A percentile compares a stretch with the other conserved stretches of the same genome.
phyloP scores from a whole-genome alignment of 2,888 invertebrate species.

The Stenolophus ochropezus region DNA sequence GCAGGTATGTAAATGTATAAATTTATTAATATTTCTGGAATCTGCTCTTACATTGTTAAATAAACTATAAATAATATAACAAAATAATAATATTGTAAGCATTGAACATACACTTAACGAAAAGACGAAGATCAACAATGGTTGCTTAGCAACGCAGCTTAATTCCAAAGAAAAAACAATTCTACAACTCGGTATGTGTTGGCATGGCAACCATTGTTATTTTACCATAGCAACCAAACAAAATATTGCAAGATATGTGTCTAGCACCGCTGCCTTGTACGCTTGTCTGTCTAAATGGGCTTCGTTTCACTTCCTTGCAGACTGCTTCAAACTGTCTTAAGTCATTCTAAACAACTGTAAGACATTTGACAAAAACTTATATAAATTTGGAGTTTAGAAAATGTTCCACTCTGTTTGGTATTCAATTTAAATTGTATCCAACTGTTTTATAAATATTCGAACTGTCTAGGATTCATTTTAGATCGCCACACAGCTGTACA shows the following conservation, averaged over 20 bases:
- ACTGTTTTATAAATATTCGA: too few relatives aligned
- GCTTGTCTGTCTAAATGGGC: too few relatives aligned
- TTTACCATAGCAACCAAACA: not conserved
- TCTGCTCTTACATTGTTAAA: slow-evolving; percentile 18
- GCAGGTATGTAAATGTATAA: slow-evolving; percentile 37
- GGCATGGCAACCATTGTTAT: not conserved
- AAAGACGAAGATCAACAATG: not conserved
- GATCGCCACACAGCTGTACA: too few relatives aligned
- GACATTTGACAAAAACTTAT: too few relatives aligned
- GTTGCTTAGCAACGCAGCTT: not conserved
- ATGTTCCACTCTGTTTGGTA: too few relatives aligned
- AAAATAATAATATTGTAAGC: not conserved
- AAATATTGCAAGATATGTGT: not conserved
- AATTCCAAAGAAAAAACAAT: not conserved
- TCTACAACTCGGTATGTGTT: not conserved
- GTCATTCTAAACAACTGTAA: too few relatives aligned
- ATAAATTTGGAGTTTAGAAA: too few relatives aligned
- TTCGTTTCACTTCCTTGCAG: too few relatives aligned
- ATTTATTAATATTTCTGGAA: slow-evolving; percentile 36
- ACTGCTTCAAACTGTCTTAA: too few relatives aligned
- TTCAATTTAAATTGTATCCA: too few relatives aligned
- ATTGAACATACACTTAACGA: not conserved
- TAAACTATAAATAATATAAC: slow-evolving; percentile 15
- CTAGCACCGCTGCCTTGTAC: not conserved
- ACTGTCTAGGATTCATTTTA: too few relatives aligned